phyloP scores from a whole-genome alignment of 2,797 vertebrate genomes.

The Xenops minutus region DNA sequence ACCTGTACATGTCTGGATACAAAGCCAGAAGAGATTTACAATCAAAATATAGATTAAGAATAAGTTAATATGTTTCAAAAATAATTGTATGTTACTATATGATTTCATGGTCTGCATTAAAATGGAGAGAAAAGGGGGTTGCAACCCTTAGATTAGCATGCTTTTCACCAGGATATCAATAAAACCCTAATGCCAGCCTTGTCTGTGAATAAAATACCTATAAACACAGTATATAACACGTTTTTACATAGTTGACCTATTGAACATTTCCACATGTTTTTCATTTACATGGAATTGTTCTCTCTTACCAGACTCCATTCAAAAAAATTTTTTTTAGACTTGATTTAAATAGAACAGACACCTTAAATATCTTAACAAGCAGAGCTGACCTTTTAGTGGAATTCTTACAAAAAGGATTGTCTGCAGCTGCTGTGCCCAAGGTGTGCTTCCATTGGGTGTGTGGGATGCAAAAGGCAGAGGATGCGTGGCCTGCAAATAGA shows the following conservation, averaged over 20 bases:
- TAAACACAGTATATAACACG: conserved; percentile 65
- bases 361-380: conserved; percentile 72
- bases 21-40: not conserved
- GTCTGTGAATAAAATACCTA: conserved; percentile 65
- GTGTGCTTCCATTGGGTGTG: not conserved
- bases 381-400: conserved; percentile 55
- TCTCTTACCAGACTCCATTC: conserved; percentile 57
- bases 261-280: conserved; percentile 73
- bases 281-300: conserved; percentile 70
- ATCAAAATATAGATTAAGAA: not conserved
- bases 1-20: not conserved
- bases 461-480: not conserved
- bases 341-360: conserved; percentile 73
- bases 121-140: not conserved
- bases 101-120: not conserved
- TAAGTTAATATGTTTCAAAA: not conserved
- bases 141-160: not conserved
- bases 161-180: conserved; percentile 57
- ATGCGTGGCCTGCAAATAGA: not conserved
- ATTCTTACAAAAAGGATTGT: conserved; percentile 21
- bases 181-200: conserved; percentile 40
- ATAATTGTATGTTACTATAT: not conserved
- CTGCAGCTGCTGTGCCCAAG: conserved; percentile 24
- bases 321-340: conserved; percentile 5
- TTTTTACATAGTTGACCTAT: conserved; percentile 71